Evolutionary conservation across 1,140 invertebrate species (phyloP).

Genomic region (Adoxophyes honmai): DNA sequence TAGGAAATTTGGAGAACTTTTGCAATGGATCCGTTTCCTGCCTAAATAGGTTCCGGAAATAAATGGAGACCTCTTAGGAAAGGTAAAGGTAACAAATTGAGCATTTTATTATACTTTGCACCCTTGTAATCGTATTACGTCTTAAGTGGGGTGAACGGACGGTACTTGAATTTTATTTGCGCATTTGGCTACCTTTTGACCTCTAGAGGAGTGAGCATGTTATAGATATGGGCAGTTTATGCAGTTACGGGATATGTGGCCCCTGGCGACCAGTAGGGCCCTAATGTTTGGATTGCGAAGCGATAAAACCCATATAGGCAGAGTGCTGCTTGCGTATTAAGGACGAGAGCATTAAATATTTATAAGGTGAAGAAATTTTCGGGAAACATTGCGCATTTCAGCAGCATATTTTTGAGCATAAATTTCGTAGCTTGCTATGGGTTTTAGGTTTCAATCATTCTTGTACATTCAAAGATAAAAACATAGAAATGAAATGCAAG

Average conservation of each 20-base stretch:
- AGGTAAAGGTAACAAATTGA: constrained; percentile 58
- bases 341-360: not conserved
- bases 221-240: constrained; percentile 1
- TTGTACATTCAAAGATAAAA: too few species aligned
- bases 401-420: too few species aligned
- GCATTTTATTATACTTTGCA: constrained; percentile 54
- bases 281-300: not conserved
- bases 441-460: too few species aligned
- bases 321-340: not conserved
- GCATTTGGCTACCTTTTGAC: constrained; percentile 3
- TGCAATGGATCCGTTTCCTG: constrained; percentile 13
- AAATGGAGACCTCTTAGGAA: constrained; percentile 38
- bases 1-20: not conserved
- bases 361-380: constrained; percentile 1
- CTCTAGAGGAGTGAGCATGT: not conserved
- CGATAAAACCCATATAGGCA: not conserved
- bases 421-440: too few species aligned
- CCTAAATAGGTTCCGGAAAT: constrained; percentile 43
- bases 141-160: constrained; percentile 28
- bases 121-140: constrained; percentile 53
- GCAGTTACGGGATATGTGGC: not conserved
- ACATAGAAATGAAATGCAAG: too few species aligned
- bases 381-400: too few species aligned
- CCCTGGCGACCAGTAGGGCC: not conserved
- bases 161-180: constrained; percentile 33